Evolutionary conservation across 2,797 vertebrate genomes (phyloP).

Genomic region (Basileuterus tristriatus): DNA sequence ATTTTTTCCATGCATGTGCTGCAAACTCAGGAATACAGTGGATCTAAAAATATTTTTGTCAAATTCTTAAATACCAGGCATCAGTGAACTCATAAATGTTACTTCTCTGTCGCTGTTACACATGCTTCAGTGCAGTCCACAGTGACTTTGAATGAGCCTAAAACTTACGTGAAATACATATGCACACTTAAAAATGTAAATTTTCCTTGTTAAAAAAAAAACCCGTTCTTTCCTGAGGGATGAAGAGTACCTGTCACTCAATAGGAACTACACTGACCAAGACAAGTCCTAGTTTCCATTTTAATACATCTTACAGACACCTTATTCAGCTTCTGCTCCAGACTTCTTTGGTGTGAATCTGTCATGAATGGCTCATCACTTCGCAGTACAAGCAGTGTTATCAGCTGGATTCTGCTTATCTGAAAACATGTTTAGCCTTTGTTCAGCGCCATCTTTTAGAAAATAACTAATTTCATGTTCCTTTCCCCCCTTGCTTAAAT

Average conservation of each 20-base stretch:
- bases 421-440: not conserved
- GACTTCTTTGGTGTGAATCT: not conserved
- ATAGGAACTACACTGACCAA: not conserved
- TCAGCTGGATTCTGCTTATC: not conserved
- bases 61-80: not conserved
- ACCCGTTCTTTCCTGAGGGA: not conserved
- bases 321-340: not conserved
- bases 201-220: not conserved
- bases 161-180: not conserved
- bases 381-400: not conserved
- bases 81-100: not conserved
- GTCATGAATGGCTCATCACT: not conserved
- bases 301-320: not conserved
- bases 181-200: not conserved
- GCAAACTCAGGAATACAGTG: not conserved
- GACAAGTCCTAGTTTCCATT: not conserved
- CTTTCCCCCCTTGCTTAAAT: not conserved
- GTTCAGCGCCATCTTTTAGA: not conserved
- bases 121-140: not conserved
- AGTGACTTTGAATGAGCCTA: not conserved
- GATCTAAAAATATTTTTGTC: not conserved
- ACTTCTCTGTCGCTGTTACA: not conserved
- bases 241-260: not conserved
- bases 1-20: not conserved
- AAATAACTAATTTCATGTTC: not conserved